phyloP scores from a whole-genome alignment of 2,888 invertebrate genomes.

The Ctenicera cuprea region DNA sequence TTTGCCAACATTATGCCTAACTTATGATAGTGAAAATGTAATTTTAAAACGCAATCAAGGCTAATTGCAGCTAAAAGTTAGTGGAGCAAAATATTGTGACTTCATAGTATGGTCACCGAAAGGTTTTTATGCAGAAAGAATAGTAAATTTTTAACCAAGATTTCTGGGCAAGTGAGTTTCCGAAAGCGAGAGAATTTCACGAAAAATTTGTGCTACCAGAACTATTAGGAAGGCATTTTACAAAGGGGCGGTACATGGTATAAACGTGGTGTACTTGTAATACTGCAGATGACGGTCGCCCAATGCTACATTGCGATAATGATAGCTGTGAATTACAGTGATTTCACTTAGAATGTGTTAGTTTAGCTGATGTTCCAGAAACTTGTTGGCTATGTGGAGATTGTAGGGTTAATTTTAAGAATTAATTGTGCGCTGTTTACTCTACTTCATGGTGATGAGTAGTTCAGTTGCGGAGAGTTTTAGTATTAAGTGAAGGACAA shows the following conservation, averaged over 20 bases:
- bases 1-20: too few relatives aligned
- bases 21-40: neutral
- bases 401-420: too few relatives aligned
- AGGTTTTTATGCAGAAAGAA: neutral
- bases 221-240: slow-evolving; percentile 23
- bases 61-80: slow-evolving; percentile 12
- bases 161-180: slow-evolving; percentile 1
- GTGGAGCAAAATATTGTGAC: slow-evolving; percentile 24
- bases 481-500: too few relatives aligned
- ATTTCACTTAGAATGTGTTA: slow-evolving; percentile 8
- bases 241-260: slow-evolving; percentile 1
- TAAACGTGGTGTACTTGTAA: slow-evolving; percentile 2
- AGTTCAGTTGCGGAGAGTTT: too few relatives aligned
- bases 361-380: neutral
- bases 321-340: slow-evolving; percentile 10
- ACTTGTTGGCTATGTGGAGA: neutral
- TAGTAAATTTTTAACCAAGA: neutral
- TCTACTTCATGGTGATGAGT: too few relatives aligned
- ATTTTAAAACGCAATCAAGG: slow-evolving; percentile 5
- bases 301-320: slow-evolving; percentile 13
- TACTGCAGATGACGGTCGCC: slow-evolving; percentile 6
- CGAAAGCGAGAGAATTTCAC: slow-evolving; percentile 16
- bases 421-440: too few relatives aligned
- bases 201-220: slow-evolving; percentile 2
- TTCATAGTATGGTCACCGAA: slow-evolving; percentile 11